Evolutionary conservation across 2,113 vertebrate species (phyloP), one percentile per base, ranked within the genome.

Genomic region (Neodontobutis hainanensis): DNA sequence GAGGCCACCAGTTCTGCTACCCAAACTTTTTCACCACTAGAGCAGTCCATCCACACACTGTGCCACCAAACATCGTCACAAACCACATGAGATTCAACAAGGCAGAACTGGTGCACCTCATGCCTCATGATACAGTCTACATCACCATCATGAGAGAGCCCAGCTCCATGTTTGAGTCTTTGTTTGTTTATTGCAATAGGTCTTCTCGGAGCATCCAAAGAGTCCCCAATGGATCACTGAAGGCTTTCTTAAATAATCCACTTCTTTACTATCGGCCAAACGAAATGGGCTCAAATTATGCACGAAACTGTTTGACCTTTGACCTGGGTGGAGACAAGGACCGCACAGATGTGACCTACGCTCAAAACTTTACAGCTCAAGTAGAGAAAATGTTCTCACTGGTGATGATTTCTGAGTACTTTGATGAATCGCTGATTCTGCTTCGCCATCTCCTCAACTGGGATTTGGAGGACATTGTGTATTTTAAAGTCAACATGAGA

Each of bases 381-480:
- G 84, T 95, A 43, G 94, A 95, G 51, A 75, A 78, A 5, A 81
- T 87, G 10, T 95, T 95, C 88, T 93, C 93, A 2, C 80, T 96
- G 9, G 95, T 96, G 58, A 95, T 96, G 95, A 95, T 96, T n/a
- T 84, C 95, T 0, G 94, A 96, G 80, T 89, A 95, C 84, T 96
- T 96, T 44, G 95, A 95, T 5, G 95, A 96, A 87, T 96, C 95
- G 0, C 82, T 96, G 40, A 90, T 96, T 68, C 91, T 96, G 44
- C 87, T 96, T 15, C 92, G 94, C 7, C 94, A 87, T 11, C 92
- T 95, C 12, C 89, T 96, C 46, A 90, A 92, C 52, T 96, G 95
- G 94, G 94, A 95, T 44, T 84, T 94, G 71, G 92, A 95, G 0
- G 95, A 96, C 63, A 81, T 96, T 38, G 81, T 95, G 11, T 96